phyloP scores from a whole-genome alignment of 2,113 vertebrate species.

The Carollia perspicillata region DNA sequence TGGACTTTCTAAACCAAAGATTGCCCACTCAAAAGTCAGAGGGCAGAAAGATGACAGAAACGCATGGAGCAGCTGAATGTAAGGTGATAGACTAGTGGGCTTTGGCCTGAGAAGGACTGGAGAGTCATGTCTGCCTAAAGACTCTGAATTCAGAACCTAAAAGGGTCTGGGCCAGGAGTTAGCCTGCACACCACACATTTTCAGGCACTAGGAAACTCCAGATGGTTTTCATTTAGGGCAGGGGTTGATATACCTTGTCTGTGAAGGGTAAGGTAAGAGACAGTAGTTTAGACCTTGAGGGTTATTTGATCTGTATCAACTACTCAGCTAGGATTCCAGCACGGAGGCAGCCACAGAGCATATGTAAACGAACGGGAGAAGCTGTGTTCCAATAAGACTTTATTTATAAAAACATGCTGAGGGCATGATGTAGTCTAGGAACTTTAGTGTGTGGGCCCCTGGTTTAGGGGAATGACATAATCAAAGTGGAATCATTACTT shows the following conservation, averaged over 20 bases:
- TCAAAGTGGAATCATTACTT: neutral
- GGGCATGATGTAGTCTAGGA: neutral
- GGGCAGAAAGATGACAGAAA: neutral
- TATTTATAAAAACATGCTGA: neutral
- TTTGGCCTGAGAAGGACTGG: neutral
- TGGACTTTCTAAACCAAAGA: neutral
- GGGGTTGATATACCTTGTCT: neutral
- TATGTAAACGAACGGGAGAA: neutral
- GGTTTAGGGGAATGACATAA: neutral
- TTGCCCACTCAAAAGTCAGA: neutral
- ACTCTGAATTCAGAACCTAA: neutral
- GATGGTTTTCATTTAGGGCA: neutral
- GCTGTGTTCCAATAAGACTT: neutral
- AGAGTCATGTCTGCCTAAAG: neutral
- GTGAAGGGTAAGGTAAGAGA: neutral
- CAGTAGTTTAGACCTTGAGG: neutral
- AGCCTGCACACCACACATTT: neutral
- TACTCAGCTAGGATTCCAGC: neutral
- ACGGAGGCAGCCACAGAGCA: neutral
- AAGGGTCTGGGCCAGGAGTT: neutral
- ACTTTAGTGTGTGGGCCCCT: neutral
- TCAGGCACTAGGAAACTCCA: neutral
- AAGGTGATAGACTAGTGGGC: neutral
- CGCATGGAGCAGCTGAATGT: neutral
- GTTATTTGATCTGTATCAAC: neutral